These are phyloP conservation scores for Galerucella nymphaeae DNA, from an alignment of 2,888 invertebrate genomes.

Conservation along the genomic window DNA sequence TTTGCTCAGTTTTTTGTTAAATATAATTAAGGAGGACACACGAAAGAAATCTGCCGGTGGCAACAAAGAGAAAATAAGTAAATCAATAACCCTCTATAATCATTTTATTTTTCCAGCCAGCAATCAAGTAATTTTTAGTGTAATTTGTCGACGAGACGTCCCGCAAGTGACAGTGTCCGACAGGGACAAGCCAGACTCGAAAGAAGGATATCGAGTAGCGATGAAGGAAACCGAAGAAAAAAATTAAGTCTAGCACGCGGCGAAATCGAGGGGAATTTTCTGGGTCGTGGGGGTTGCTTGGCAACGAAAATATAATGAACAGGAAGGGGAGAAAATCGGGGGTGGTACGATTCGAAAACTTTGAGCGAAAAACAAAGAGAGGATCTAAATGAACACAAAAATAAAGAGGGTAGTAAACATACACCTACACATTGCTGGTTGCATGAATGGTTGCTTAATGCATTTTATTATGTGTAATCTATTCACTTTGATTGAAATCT, in stretches of 20 bases:
- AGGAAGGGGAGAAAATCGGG: slow-evolving; percentile 44
- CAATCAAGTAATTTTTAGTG: slow-evolving; percentile 14
- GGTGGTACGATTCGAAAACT: slow-evolving; percentile 46
- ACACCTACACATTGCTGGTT: slow-evolving; percentile 28
- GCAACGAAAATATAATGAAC: slow-evolving; percentile 59
- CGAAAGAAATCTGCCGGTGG: not conserved
- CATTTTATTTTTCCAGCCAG: slow-evolving; percentile 8
- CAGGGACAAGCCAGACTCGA: slow-evolving; percentile 12
- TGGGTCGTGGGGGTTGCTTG: slow-evolving; percentile 61
- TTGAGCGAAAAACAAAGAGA: slow-evolving; percentile 37
- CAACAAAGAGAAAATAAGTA: slow-evolving; percentile 5
- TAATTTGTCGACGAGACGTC: slow-evolving; percentile 14
- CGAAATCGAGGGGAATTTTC: slow-evolving; percentile 51
- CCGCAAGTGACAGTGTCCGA: slow-evolving; percentile 20
- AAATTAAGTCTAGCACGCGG: slow-evolving; percentile 40
- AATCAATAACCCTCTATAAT: slow-evolving; percentile 16
- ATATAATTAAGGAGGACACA: not conserved
- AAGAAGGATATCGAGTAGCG: slow-evolving; percentile 35
- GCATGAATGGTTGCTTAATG: slow-evolving; percentile 19
- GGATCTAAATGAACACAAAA: slow-evolving; percentile 36
- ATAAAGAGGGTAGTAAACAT: slow-evolving; percentile 34
- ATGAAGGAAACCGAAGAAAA: slow-evolving; percentile 30
- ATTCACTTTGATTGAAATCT: slow-evolving; percentile 5
- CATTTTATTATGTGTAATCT: slow-evolving; percentile 21
- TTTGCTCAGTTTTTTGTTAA: too few species aligned